These are phyloP conservation scores for Panzeria rudis DNA, from an alignment of 2,888 invertebrate genomes.

Conservation along the genomic window DNA sequence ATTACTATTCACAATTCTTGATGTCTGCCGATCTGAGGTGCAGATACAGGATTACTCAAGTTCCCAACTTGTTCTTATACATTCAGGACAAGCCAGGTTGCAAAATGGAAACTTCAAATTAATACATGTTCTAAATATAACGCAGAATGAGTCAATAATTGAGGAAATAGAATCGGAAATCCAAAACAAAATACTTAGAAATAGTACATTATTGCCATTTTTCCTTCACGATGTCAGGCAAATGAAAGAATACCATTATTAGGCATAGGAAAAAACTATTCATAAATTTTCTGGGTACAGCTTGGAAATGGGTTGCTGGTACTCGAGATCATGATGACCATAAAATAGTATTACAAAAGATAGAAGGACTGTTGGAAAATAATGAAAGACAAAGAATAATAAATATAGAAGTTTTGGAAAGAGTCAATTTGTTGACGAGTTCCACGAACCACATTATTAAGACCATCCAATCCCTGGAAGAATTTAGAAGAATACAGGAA, in stretches of 20 bases:
- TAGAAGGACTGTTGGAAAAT: slow-evolving; percentile 30
- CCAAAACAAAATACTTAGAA: slow-evolving; percentile 15
- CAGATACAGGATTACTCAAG: slow-evolving; percentile 20
- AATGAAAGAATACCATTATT: slow-evolving; percentile 17
- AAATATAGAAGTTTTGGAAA: not conserved
- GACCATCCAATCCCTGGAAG: too few species aligned
- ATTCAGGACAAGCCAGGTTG: slow-evolving; percentile 12
- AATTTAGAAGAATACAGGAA: too few species aligned
- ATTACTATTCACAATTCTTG: too few species aligned
- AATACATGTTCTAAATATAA: slow-evolving; percentile 20
- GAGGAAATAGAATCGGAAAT: slow-evolving; percentile 10
- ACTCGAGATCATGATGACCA: slow-evolving; percentile 12
- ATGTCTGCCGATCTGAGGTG: too few species aligned
- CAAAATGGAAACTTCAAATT: slow-evolving; percentile 37
- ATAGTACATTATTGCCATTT: slow-evolving; percentile 23
- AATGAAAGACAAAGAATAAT: slow-evolving; percentile 25
- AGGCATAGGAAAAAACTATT: slow-evolving; percentile 16
- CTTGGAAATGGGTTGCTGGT: slow-evolving; percentile 26
- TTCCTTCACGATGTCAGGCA: slow-evolving; percentile 5
- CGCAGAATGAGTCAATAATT: not conserved
- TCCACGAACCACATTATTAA: too few species aligned
- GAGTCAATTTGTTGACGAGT: too few species aligned
- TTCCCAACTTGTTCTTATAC: slow-evolving; percentile 13
- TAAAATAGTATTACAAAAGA: slow-evolving; percentile 11
- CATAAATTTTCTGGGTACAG: slow-evolving; percentile 21